Base-by-base conservation (phyloP, 2,888 invertebrate genomes). In the Minunthozetes semirufus region DNA sequence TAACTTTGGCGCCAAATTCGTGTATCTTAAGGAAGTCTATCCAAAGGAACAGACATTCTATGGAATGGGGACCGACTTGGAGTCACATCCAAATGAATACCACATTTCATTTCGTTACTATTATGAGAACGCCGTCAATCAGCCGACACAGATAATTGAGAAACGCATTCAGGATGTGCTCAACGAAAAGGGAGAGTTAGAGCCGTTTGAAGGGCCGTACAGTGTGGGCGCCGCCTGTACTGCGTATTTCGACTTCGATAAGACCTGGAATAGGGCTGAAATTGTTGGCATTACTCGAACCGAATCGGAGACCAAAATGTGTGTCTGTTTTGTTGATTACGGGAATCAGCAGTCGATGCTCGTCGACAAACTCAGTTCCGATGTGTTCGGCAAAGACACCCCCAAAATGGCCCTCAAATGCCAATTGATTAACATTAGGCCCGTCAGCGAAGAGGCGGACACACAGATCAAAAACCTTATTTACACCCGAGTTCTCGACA, bases 241-340 rank as follows among this genome's bases (percentile, higher is more conserved):
- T 13, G 72, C 72, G 0, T 72, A 53, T 33, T 72, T 72, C 27
- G 72, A 72, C 6, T 72, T 13, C 42, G 72, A 72, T 19, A 56
- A 72, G 59, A 56, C 72, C 3, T 72, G 72, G 72, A 72, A 72
- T 61, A 13, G 72, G 59, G 72, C 72, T 4, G 72, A 72, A 9
- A 59, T 72, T 3, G 8, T 61, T 0, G 50, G 56, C 22, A n/a
- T 56, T 2, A 13, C 33, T 5, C 8, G 22, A 59, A 17, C 2
- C 53, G 19, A 9, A 27, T 33, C 29, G 17, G 5, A 33, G 5
- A 33, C 48, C 17, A 22, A 48, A 22, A n/a, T 70, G 70, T 15
- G 22, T 13, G 61, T 72, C 22, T 13, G 72, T n/a, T 72, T 38
- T 59, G 72, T 72, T 19, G 72, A 72, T 61, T 72, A 72, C 33